Evolutionary conservation across 2,797 vertebrate genomes (phyloP).

Genomic region (Sebastes matsubarae): DNA sequence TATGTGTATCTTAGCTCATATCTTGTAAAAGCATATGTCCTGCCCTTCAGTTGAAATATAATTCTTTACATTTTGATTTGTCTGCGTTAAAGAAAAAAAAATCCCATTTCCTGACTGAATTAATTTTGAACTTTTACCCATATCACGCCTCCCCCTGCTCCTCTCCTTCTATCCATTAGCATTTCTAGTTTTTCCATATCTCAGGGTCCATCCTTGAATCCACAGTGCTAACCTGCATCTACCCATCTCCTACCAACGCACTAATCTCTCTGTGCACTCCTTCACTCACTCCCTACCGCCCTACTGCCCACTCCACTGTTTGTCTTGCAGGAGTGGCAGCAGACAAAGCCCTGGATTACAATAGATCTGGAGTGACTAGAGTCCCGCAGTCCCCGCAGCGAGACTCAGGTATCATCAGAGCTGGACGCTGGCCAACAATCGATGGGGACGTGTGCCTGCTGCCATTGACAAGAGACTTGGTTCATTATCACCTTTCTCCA

Average conservation of each 20-base stretch:
- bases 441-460: constrained; percentile 47
- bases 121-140: not conserved
- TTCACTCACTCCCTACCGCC: not conserved
- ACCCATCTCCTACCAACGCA: constrained; percentile 3
- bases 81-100: not conserved
- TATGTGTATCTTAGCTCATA: not conserved
- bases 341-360: constrained; percentile 47
- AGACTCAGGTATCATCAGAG: constrained; percentile 54
- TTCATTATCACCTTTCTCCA: constrained; percentile 69
- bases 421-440: constrained; percentile 66
- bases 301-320: constrained; percentile 33
- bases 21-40: not conserved
- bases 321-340: constrained; percentile 51
- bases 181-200: constrained; percentile 33
- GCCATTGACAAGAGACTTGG: constrained; percentile 60
- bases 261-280: constrained; percentile 41
- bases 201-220: constrained; percentile 46
- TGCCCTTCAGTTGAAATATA: no score
- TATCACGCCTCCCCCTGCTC: constrained; percentile 5
- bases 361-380: constrained; percentile 56
- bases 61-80: not conserved
- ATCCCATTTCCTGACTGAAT: not conserved
- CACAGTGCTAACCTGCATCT: constrained; percentile 13
- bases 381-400: constrained; percentile 35
- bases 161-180: constrained; percentile 54